phyloP scores from a whole-genome alignment of 1,140 invertebrate genomes.

The Zaprionus davidi region DNA sequence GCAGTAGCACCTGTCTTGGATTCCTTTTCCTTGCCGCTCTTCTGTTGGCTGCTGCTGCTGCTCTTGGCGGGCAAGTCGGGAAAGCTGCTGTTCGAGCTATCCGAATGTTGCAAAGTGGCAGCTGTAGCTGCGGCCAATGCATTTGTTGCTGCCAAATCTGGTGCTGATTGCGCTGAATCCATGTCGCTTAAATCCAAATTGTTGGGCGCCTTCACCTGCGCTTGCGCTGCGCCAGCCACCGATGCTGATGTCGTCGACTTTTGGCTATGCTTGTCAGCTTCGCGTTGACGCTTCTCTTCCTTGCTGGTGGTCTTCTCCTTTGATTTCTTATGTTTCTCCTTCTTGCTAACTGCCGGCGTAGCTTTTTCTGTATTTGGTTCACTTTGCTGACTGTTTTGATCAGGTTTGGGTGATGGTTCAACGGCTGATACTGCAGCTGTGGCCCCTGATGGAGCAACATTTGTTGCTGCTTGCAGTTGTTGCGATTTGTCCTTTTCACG shows the following conservation, averaged over 20 bases:
- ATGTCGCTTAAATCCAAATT: constrained; percentile 77
- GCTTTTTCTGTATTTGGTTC: constrained; percentile 37
- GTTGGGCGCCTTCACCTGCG: constrained; percentile 46
- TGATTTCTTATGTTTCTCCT: constrained; percentile 74
- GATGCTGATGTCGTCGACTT: constrained; percentile 36
- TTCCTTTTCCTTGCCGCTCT: constrained; percentile 45
- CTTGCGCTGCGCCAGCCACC: constrained; percentile 22
- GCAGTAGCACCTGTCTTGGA: constrained; percentile 1
- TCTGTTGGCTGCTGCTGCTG: constrained; percentile 19
- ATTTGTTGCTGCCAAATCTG: constrained; percentile 60
- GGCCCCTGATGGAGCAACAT: not conserved
- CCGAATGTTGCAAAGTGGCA: constrained; percentile 77
- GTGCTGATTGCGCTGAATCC: constrained; percentile 70
- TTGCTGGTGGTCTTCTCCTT: constrained; percentile 68
- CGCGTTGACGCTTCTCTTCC: constrained; percentile 77
- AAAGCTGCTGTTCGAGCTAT: constrained; percentile 84
- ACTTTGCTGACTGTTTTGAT: constrained; percentile 17
- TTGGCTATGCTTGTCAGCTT: constrained; percentile 50
- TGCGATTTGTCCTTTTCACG: constrained; percentile 42
- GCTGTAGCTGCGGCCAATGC: constrained; percentile 67
- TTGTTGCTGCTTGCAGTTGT: constrained; percentile 1
- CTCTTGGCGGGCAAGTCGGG: constrained; percentile 69
- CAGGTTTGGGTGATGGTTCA: constrained; percentile 51
- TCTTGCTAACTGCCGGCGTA: constrained; percentile 37
- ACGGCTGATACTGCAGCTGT: constrained; percentile 3